These are phyloP conservation scores for Palloptera scutellata DNA, from an alignment of 2,888 invertebrate genomes.

Conservation along the genomic window DNA sequence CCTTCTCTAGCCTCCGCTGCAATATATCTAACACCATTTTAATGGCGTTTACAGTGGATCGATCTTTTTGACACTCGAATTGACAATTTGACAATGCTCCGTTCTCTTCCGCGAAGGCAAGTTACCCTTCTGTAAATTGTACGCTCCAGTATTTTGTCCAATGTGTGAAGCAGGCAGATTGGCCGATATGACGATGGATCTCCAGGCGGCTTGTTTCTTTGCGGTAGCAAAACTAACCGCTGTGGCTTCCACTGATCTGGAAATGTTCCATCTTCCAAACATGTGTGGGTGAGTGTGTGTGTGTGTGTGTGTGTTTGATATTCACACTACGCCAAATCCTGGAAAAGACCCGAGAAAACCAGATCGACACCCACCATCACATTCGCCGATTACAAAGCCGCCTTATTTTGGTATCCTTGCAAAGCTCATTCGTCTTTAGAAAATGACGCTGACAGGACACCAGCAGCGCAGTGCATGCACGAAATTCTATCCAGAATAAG, in stretches of 20 bases:
- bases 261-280: conserved; percentile 14
- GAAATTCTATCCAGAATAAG: too few relatives aligned
- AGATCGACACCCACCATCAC: too few relatives aligned
- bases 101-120: not conserved
- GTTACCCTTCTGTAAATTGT: conserved; percentile 5
- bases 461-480: too few relatives aligned
- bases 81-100: conserved; percentile 3
- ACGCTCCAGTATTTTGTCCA: conserved; percentile 15
- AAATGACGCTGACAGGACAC: too few relatives aligned
- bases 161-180: conserved; percentile 19
- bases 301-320: too few relatives aligned
- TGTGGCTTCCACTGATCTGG: conserved; percentile 19
- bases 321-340: too few relatives aligned
- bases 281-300: too few relatives aligned
- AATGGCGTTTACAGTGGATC: conserved; percentile 17
- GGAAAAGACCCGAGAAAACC: too few relatives aligned
- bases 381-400: too few relatives aligned
- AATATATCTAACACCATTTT: conserved; percentile 7
- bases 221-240: conserved; percentile 18
- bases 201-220: conserved; percentile 12
- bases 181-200: conserved; percentile 19
- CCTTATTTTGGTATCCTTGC: too few relatives aligned
- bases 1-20: conserved; percentile 16
- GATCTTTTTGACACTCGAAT: conserved; percentile 18
- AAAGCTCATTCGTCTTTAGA: too few relatives aligned